These are phyloP conservation scores for Campylomormyrus numenius DNA, from an alignment of 2,113 vertebrate genomes.

Conservation along the genomic window DNA sequence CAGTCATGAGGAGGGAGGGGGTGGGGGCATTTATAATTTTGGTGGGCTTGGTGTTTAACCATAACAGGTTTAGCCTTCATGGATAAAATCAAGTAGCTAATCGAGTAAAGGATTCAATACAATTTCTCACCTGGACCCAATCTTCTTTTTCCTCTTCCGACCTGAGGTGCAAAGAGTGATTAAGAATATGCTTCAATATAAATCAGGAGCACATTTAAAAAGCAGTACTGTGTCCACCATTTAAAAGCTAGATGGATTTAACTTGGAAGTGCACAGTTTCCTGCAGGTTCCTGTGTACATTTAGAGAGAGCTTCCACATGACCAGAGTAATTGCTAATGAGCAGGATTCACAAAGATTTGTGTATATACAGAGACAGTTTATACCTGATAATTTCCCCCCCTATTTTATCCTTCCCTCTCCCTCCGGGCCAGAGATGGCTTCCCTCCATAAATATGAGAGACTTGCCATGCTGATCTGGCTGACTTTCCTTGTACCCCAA, in stretches of 20 bases:
- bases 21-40: not conserved
- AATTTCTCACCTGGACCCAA: constrained; percentile 80
- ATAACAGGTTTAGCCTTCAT: not conserved
- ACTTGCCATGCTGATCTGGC: not conserved
- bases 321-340: not conserved
- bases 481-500: not conserved
- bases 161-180: constrained; percentile 56
- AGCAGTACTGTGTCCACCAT: not conserved
- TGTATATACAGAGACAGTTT: not conserved
- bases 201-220: not conserved
- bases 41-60: not conserved
- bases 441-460: not conserved
- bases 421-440: not conserved
- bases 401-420: not conserved
- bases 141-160: constrained; percentile 90
- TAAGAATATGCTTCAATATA: not conserved
- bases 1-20: not conserved
- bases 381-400: not conserved
- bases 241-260: not conserved
- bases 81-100: not conserved
- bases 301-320: not conserved
- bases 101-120: not conserved
- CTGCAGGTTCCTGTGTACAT: not conserved
- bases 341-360: not conserved
- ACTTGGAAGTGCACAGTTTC: not conserved